Percentiles rank a stretch among this genome's conserved stretches.
These are phyloP conservation scores for Napeogenes inachia DNA, from an alignment of 2,888 invertebrate genomes.

Conservation along the genomic window DNA sequence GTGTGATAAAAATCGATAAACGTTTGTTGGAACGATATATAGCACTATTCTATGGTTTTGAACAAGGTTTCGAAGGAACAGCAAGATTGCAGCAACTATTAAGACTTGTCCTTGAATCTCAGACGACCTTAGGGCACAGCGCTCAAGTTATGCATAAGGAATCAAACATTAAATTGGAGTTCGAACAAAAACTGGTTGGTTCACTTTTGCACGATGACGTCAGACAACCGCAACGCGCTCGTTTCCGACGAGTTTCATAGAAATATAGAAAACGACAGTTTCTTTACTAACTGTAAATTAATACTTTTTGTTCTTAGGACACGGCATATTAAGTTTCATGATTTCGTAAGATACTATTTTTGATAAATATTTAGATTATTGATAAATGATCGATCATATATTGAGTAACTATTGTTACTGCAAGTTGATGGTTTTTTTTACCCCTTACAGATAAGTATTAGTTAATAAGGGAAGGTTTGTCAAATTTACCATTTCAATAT, in stretches of 20 bases:
- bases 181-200: constrained; percentile 63
- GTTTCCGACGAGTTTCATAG: constrained; percentile 50
- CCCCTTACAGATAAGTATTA: no score
- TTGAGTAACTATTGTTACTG: no score
- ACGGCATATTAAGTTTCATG: not conserved
- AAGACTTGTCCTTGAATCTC: constrained; percentile 63
- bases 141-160: constrained; percentile 70
- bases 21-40: no score
- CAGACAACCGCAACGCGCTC: constrained; percentile 51
- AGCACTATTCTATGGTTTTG: no score
- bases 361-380: not conserved
- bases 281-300: constrained; percentile 19
- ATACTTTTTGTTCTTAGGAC: not conserved
- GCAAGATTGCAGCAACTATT: constrained; percentile 36
- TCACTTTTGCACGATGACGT: constrained; percentile 59
- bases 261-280: constrained; percentile 38
- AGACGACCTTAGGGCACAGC: constrained; percentile 69
- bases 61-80: constrained; percentile 15
- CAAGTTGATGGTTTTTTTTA: no score
- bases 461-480: no score
- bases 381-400: no score
- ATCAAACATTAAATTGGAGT: constrained; percentile 71
- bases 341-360: not conserved
- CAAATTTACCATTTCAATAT: no score
- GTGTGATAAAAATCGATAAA: no score